Evolutionary conservation across 2,113 vertebrate genomes (phyloP).

Genomic region (Daboia siamensis): DNA sequence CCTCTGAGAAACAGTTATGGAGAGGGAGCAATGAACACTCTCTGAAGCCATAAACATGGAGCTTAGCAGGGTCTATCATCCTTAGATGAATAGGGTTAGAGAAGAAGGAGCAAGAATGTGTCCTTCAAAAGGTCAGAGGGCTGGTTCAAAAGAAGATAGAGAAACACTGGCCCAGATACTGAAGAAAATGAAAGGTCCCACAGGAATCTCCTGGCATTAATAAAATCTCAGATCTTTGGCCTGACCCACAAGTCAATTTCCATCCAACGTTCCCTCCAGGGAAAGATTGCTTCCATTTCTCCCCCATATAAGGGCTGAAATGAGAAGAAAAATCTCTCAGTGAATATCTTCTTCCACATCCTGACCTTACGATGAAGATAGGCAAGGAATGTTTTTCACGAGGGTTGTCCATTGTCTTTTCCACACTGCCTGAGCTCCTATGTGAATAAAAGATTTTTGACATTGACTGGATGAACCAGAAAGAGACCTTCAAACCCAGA

Average conservation of each 20-base stretch:
- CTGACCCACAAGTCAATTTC: neutral
- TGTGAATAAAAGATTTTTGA: neutral
- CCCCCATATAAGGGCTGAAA: neutral
- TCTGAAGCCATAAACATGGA: neutral
- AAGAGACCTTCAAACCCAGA: neutral
- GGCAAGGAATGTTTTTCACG: neutral
- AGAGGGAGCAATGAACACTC: neutral
- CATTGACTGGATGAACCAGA: neutral
- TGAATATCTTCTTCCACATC: neutral
- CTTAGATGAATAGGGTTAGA: neutral
- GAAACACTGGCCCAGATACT: neutral
- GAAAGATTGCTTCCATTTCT: neutral
- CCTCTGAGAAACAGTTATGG: neutral
- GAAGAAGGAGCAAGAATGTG: neutral
- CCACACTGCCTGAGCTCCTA: neutral
- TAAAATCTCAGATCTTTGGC: neutral
- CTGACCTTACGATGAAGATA: neutral
- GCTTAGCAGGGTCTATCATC: neutral
- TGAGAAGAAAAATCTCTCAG: neutral
- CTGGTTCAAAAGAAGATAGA: neutral
- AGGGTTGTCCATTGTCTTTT: neutral
- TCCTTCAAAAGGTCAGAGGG: neutral
- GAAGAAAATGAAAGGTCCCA: neutral
- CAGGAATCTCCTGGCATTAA: neutral
- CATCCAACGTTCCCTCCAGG: neutral